Conservation (phyloP, 1,140 invertebrate species). For the Anadara kagoshimensis region DNA sequence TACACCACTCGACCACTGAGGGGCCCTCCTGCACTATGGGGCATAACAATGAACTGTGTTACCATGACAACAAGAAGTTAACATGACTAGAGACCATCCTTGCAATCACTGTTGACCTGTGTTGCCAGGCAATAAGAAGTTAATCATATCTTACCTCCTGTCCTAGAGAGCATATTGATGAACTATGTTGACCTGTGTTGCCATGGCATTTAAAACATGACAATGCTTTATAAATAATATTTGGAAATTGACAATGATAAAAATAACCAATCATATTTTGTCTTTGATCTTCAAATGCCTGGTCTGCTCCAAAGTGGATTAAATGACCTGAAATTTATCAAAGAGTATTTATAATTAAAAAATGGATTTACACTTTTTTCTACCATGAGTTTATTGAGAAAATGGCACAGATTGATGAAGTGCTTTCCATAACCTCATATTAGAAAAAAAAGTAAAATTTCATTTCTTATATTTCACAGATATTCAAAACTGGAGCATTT, state of each 20-base stretch:
- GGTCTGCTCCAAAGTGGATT: constrained; percentile 57
- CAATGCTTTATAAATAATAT: constrained; percentile 55
- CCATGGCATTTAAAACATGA: constrained; percentile 53
- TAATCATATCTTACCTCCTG: constrained; percentile 46
- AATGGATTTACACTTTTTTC: neutral
- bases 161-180: constrained; percentile 50
- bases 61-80: neutral
- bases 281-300: constrained; percentile 49
- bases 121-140: neutral
- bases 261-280: constrained; percentile 45
- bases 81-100: neutral
- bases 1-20: too few species aligned
- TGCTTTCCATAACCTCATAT: neutral
- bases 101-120: neutral
- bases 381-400: neutral
- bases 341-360: neutral
- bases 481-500: neutral
- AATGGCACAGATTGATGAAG: neutral
- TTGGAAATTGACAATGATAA: constrained; percentile 62
- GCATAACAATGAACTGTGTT: neutral
- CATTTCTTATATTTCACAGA: neutral
- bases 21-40: too few species aligned
- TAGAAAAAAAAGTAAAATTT: neutral
- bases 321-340: constrained; percentile 51
- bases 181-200: neutral